phyloP scores from a whole-genome alignment of 2,888 invertebrate genomes.

The Sarcophaga rosellei region DNA sequence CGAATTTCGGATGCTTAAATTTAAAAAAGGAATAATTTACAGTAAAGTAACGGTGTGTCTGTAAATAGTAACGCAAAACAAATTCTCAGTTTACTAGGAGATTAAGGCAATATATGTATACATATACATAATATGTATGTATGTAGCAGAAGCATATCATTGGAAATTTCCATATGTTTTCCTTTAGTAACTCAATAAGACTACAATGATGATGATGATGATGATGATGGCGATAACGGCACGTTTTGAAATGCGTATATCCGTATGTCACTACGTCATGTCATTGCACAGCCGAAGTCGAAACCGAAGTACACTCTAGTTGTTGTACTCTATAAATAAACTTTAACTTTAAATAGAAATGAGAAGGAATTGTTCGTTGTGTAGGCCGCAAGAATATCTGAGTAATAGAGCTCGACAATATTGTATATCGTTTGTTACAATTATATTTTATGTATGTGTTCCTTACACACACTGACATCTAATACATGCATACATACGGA shows the following conservation, averaged over 20 bases:
- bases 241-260: conserved; percentile 47
- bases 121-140: not conserved
- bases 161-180: conserved; percentile 27
- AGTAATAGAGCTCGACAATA: conserved; percentile 16
- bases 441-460: conserved; percentile 37
- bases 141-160: not conserved
- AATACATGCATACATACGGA: not conserved
- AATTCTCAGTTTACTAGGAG: too few species aligned
- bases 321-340: too few species aligned
- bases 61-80: too few species aligned
- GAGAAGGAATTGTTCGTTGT: not conserved
- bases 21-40: too few species aligned
- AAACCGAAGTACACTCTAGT: too few species aligned
- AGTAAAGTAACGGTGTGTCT: too few species aligned
- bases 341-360: not conserved
- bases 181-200: conserved; percentile 13
- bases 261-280: conserved; percentile 21
- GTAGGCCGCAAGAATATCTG: not conserved
- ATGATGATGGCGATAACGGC: conserved; percentile 12
- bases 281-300: not conserved
- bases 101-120: not conserved
- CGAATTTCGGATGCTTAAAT: too few species aligned
- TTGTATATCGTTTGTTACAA: conserved; percentile 37
- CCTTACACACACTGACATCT: not conserved
- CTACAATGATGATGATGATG: not conserved